Evolutionary conservation across 2,797 vertebrate genomes (phyloP).

Genomic region (Channa striata): DNA sequence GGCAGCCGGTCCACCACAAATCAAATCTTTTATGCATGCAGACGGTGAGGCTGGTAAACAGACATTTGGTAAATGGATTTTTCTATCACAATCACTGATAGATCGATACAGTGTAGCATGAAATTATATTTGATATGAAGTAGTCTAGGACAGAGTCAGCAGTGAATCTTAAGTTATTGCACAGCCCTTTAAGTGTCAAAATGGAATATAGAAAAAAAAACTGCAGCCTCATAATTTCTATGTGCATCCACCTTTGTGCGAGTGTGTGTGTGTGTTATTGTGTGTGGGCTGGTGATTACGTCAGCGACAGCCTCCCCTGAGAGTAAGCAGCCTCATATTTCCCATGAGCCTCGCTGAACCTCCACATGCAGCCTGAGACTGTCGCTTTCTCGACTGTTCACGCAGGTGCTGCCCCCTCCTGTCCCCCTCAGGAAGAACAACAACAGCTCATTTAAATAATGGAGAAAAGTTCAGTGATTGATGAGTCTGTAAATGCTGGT

Average conservation of each 20-base stretch:
- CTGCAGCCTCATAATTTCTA: constrained; percentile 53
- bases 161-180: constrained; percentile 45
- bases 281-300: constrained; percentile 57
- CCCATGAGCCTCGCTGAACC: constrained; percentile 62
- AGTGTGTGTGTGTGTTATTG: constrained; percentile 36
- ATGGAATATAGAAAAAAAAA: constrained; percentile 37
- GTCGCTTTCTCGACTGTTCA: constrained; percentile 29
- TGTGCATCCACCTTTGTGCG: constrained; percentile 25
- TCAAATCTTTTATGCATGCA: constrained; percentile 61
- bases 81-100: constrained; percentile 53
- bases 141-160: constrained; percentile 27
- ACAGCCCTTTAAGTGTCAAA: constrained; percentile 48
- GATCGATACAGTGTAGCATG: constrained; percentile 55
- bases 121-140: constrained; percentile 55
- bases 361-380: constrained; percentile 38
- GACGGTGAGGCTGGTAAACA: constrained; percentile 65
- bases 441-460: constrained; percentile 62
- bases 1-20: constrained; percentile 48
- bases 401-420: constrained; percentile 75
- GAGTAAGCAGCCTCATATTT: constrained; percentile 64
- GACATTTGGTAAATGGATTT: constrained; percentile 58
- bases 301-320: constrained; percentile 56
- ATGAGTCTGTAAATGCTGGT: constrained; percentile 66
- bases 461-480: constrained; percentile 63
- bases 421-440: constrained; percentile 42